phyloP scores from a whole-genome alignment of 2,888 invertebrate species.

The Eupeodes luniger region DNA sequence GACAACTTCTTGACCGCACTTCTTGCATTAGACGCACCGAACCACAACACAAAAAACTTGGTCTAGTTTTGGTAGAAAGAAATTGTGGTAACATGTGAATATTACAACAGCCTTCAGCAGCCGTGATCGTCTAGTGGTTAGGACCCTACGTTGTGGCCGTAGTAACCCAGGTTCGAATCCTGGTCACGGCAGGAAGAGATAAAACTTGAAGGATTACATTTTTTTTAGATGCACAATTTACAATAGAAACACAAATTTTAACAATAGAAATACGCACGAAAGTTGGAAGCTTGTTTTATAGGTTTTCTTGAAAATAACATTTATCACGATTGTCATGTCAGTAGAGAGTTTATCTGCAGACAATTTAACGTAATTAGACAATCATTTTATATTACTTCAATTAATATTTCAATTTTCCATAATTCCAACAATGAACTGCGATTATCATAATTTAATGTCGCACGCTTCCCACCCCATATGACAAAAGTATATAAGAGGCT shows the following conservation, averaged over 20 bases:
- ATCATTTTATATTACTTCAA: constrained; percentile 54
- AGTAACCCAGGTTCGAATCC: constrained; percentile 84
- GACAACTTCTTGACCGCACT: constrained; percentile 39
- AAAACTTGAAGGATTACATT: not conserved
- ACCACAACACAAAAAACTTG: constrained; percentile 43
- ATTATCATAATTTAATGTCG: constrained; percentile 49
- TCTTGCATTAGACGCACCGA: not conserved
- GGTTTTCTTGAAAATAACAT: not conserved
- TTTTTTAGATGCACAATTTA: not conserved
- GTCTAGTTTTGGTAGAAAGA: constrained; percentile 52
- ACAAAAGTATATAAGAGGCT: constrained; percentile 42
- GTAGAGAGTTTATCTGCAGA: constrained; percentile 3
- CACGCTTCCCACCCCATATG: not conserved
- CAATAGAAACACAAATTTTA: too few relatives aligned
- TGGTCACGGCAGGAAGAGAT: constrained; percentile 79
- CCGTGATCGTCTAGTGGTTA: constrained; percentile 84
- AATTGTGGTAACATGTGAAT: constrained; percentile 7
- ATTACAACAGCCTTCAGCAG: constrained; percentile 71
- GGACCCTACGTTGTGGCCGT: constrained; percentile 84
- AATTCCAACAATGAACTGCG: constrained; percentile 10
- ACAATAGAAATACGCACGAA: not conserved
- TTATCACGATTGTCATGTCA: constrained; percentile 30
- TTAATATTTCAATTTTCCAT: constrained; percentile 55
- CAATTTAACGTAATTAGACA: constrained; percentile 31
- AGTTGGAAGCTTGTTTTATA: constrained; percentile 11